These are phyloP conservation scores for Onchidella celtica DNA, from an alignment of 2,888 invertebrate species.

Conservation along the genomic window DNA sequence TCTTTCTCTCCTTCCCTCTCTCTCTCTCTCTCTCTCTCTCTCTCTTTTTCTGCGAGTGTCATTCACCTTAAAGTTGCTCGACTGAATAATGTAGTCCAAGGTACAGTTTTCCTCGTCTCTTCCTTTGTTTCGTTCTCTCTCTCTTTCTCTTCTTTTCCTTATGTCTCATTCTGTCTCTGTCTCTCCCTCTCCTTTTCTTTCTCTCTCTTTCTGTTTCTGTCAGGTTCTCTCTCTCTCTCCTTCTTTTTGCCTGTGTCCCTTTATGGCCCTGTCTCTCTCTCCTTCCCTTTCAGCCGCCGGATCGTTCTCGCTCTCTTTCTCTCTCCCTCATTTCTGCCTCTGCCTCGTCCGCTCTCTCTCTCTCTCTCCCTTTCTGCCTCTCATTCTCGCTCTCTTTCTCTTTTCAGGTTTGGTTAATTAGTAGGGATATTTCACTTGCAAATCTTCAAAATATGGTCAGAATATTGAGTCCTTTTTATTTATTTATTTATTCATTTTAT, in stretches of 20 bases:
- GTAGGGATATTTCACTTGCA: too few species aligned
- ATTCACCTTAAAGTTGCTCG: too few species aligned
- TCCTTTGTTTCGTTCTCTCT: background rate
- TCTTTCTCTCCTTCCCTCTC: background rate
- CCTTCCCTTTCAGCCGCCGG: background rate
- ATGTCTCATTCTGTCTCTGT: background rate
- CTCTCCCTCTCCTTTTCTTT: background rate
- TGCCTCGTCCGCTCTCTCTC: background rate
- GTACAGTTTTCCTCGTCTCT: too few species aligned
- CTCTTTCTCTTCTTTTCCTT: background rate
- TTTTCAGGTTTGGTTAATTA: background rate
- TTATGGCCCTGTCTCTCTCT: background rate
- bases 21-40: background rate
- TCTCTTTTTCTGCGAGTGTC: background rate
- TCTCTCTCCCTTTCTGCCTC: background rate
- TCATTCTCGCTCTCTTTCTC: background rate
- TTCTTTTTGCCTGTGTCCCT: background rate
- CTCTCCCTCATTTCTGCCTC: background rate
- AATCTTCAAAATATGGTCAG: too few species aligned
- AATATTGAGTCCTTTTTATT: too few species aligned
- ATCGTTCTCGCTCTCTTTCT: background rate
- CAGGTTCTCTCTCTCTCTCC: background rate
- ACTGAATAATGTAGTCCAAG: too few species aligned
- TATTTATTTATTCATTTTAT: too few species aligned
- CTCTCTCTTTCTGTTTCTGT: background rate